These are phyloP conservation scores for Sebastes hubbsi DNA, from an alignment of 2,797 vertebrate genomes.

Conservation along the genomic window DNA sequence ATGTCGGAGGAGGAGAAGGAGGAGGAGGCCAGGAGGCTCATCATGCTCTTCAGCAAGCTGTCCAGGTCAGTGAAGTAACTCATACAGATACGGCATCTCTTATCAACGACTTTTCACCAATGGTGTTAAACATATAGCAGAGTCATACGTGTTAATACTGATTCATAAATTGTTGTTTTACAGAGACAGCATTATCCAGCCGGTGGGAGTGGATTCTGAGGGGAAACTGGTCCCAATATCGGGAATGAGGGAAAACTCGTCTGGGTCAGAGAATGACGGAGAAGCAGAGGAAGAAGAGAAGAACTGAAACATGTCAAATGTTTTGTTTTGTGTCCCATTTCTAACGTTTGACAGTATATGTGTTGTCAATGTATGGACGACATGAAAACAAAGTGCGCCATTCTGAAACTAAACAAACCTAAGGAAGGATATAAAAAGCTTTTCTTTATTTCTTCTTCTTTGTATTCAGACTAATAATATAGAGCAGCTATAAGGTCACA, in stretches of 20 bases:
- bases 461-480: not conserved
- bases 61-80: conserved; percentile 52
- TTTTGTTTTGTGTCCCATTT: conserved; percentile 2
- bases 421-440: not conserved
- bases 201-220: conserved; percentile 73
- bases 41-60: conserved; percentile 89
- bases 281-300: conserved; percentile 40
- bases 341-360: not conserved
- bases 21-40: conserved; percentile 89
- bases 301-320: conserved; percentile 29
- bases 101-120: not conserved
- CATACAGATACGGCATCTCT: not conserved
- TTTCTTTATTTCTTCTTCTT: not conserved
- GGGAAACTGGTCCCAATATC: conserved; percentile 73
- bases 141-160: not conserved
- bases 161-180: not conserved
- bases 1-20: conserved; percentile 97
- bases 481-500: not conserved
- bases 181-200: conserved; percentile 76
- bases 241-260: conserved; percentile 49
- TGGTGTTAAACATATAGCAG: not conserved
- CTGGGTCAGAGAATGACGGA: conserved; percentile 49
- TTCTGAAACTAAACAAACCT: not conserved
- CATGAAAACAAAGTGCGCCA: not conserved
- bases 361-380: not conserved